These are phyloP conservation scores for Athetis lepigone DNA, from an alignment of 2,888 invertebrate species.

Conservation along the genomic window DNA sequence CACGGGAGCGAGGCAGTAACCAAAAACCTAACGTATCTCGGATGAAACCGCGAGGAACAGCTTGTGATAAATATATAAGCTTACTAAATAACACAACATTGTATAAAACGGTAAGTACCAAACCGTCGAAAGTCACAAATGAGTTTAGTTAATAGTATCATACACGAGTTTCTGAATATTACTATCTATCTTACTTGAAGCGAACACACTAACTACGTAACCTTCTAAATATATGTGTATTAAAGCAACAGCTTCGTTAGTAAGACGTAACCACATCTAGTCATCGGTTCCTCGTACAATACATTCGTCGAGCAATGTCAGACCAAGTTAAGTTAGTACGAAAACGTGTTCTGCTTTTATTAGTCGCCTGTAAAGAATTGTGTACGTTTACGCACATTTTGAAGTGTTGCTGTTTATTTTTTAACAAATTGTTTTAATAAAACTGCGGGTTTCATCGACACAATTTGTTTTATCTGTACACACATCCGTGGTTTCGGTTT, in stretches of 20 bases:
- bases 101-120: too few relatives aligned
- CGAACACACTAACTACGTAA: slow-evolving; percentile 1
- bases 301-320: slow-evolving; percentile 66
- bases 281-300: slow-evolving; percentile 39
- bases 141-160: too few relatives aligned
- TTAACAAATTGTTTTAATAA: slow-evolving; percentile 52
- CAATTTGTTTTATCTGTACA: slow-evolving; percentile 31
- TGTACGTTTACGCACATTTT: slow-evolving; percentile 67
- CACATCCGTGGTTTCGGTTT: slow-evolving; percentile 12
- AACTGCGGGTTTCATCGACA: slow-evolving; percentile 38
- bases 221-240: slow-evolving; percentile 34
- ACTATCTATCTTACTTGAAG: slow-evolving; percentile 8
- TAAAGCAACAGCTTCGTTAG: slow-evolving; percentile 41
- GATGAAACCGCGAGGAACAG: too few relatives aligned
- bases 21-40: too few relatives aligned
- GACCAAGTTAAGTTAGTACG: slow-evolving; percentile 80
- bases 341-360: slow-evolving; percentile 81
- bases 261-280: slow-evolving; percentile 48
- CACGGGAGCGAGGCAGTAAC: too few relatives aligned
- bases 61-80: too few relatives aligned
- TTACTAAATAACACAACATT: too few relatives aligned
- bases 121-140: too few relatives aligned
- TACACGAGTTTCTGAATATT: not conserved
- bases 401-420: slow-evolving; percentile 67
- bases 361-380: slow-evolving; percentile 71